phyloP scores from a whole-genome alignment of 2,797 vertebrate genomes.

The Australoheros facetus region DNA sequence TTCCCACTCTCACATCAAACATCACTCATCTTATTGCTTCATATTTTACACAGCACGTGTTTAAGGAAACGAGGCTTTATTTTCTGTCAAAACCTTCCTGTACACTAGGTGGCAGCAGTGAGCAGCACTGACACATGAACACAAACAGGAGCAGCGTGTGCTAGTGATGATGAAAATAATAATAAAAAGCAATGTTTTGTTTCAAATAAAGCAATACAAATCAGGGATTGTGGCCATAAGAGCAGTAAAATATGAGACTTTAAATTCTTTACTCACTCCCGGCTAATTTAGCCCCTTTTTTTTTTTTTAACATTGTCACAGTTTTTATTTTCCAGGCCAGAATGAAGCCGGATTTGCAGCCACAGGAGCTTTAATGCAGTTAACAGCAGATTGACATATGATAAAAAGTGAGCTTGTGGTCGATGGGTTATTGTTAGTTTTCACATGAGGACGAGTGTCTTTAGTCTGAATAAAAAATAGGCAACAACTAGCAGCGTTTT shows the following conservation, averaged over 20 bases:
- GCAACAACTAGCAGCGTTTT: slow-evolving; percentile 1
- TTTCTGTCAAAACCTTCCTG: slow-evolving; percentile 16
- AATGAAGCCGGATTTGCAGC: not conserved
- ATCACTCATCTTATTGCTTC: slow-evolving; percentile 41
- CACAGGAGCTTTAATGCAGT: not conserved
- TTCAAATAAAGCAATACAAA: slow-evolving; percentile 51
- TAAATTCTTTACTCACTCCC: not conserved
- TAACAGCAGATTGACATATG: not conserved
- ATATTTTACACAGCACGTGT: slow-evolving; percentile 35
- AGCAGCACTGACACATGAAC: slow-evolving; percentile 20
- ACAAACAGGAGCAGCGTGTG: slow-evolving; percentile 4
- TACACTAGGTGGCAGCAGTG: slow-evolving; percentile 67
- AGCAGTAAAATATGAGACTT: not conserved
- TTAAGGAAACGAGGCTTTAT: not conserved
- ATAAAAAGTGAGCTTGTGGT: not conserved
- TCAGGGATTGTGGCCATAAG: not conserved
- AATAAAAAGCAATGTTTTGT: slow-evolving; percentile 23
- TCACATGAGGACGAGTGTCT: not conserved
- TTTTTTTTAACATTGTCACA: not conserved
- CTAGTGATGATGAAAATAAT: slow-evolving; percentile 6
- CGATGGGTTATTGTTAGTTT: not conserved
- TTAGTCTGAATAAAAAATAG: slow-evolving; percentile 3
- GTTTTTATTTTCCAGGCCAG: not conserved
- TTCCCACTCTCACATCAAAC: slow-evolving; percentile 37
- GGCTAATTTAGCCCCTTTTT: slow-evolving; percentile 11